Conservation (phyloP, 1,140 invertebrate genomes). For the Batillaria attramentaria region DNA sequence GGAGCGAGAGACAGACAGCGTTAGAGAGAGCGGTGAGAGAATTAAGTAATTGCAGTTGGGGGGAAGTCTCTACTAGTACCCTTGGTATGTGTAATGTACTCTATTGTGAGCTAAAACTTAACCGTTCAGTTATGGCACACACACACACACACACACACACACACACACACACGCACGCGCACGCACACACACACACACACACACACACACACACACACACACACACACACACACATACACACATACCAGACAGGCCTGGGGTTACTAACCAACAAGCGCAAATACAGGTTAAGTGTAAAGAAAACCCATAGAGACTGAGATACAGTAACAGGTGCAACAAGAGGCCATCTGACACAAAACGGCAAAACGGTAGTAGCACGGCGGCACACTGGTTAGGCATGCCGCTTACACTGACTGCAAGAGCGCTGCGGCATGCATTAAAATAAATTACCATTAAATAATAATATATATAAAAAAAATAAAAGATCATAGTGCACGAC, state of each 20-base stretch:
- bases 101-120: no score
- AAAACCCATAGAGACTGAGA: not conserved
- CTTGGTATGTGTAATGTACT: no score
- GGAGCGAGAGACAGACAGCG: no score
- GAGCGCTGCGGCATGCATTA: no score
- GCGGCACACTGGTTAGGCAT: not conserved
- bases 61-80: no score
- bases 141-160: not conserved
- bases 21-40: no score
- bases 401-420: not conserved
- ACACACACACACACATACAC: not conserved
- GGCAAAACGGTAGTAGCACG: not conserved
- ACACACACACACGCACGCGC: not conserved
- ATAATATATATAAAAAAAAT: no score
- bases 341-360: not conserved
- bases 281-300: not conserved
- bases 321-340: not conserved
- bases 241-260: not conserved
- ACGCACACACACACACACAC: not conserved
- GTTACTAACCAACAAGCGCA: not conserved
- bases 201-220: not conserved
- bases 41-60: no score
- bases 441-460: no score
- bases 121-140: no score
- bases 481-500: no score